A percentile compares a stretch with the other conserved stretches of the same genome.
These are phyloP conservation scores for Rhea americana DNA, from an alignment of 2,113 vertebrate genomes.

Conservation along the genomic window DNA sequence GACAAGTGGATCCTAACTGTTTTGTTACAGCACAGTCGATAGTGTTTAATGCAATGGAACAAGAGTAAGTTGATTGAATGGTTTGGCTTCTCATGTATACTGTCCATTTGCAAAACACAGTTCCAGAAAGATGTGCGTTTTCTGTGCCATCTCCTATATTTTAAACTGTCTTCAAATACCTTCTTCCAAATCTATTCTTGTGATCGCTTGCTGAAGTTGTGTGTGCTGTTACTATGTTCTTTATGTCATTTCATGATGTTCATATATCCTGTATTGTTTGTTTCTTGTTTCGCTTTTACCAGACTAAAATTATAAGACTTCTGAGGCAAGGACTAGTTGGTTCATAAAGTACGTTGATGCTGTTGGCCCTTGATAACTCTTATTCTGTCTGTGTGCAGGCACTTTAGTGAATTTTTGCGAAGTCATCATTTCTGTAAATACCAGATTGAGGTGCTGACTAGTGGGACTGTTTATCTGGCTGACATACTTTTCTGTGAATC, in stretches of 20 bases:
- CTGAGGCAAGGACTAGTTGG: not conserved
- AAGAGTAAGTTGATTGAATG: slow-evolving; percentile 85
- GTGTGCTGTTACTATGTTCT: not conserved
- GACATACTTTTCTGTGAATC: slow-evolving; percentile 99
- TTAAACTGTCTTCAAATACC: not conserved
- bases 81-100: not conserved
- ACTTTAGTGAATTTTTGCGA: slow-evolving; percentile 96
- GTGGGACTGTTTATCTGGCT: slow-evolving; percentile 96
- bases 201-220: not conserved
- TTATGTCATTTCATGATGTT: not conserved
- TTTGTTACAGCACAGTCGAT: slow-evolving; percentile 92
- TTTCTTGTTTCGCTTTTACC: not conserved
- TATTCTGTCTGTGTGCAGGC: slow-evolving; percentile 77
- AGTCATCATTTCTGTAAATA: slow-evolving; percentile 99
- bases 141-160: not conserved
- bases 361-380: not conserved
- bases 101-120: not conserved
- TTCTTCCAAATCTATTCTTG: not conserved
- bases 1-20: slow-evolving; percentile 97
- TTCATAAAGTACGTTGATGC: not conserved
- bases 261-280: not conserved
- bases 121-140: not conserved
- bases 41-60: slow-evolving; percentile 90
- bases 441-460: slow-evolving; percentile 99
- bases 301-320: not conserved